phyloP scores from a whole-genome alignment of 2,113 vertebrate species.

The Mirounga angustirostris region DNA sequence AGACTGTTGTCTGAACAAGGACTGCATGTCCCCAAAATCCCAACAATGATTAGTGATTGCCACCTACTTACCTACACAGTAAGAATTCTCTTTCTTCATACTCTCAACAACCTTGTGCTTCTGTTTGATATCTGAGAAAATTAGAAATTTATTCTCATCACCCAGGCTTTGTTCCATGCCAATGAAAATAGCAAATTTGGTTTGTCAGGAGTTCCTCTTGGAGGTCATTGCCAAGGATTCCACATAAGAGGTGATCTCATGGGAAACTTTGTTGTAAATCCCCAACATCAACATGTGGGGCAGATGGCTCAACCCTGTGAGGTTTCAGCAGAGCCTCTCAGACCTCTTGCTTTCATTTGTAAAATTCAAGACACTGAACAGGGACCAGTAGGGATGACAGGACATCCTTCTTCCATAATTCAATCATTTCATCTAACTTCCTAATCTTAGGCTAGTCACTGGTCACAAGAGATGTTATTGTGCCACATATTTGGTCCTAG shows the following conservation, averaged over 20 bases:
- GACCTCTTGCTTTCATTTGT: not conserved
- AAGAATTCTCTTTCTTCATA: not conserved
- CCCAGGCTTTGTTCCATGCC: not conserved
- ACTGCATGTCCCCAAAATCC: not conserved
- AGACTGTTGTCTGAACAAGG: not conserved
- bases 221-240: not conserved
- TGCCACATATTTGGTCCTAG: not conserved
- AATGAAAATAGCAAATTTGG: not conserved
- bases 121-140: conserved; percentile 42
- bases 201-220: not conserved
- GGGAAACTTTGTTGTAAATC: conserved; percentile 1
- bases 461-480: not conserved
- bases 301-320: not conserved
- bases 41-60: not conserved
- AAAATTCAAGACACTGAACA: conserved; percentile 6
- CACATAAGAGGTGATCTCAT: not conserved
- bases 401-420: not conserved
- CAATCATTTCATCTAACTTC: not conserved
- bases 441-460: not conserved
- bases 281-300: not conserved
- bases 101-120: not conserved
- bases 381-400: not conserved
- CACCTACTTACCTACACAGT: not conserved
- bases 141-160: conserved; percentile 19
- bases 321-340: not conserved